Percentiles rank a stretch among this genome's conserved stretches.
phyloP scores from a whole-genome alignment of 2,113 vertebrate species.

The Porphyrio hochstetteri region DNA sequence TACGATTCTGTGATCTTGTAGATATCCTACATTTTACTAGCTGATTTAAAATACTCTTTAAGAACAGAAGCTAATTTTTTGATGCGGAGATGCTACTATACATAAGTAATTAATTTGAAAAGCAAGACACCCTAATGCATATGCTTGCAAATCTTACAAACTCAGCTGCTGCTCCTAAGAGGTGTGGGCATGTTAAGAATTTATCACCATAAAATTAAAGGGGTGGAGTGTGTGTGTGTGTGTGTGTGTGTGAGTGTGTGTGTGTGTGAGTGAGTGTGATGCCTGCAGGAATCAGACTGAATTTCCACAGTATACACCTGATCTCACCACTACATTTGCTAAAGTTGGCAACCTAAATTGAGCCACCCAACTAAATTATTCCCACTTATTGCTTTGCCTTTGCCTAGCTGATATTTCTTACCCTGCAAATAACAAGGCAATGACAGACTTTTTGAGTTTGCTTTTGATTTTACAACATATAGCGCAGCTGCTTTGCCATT shows the following conservation, averaged over 20 bases:
- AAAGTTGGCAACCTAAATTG: not conserved
- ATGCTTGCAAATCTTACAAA: not conserved
- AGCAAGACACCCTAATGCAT: not conserved
- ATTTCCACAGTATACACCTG: not conserved
- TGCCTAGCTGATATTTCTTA: not conserved
- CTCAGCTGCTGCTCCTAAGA: not conserved
- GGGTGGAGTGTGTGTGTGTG: too few relatives aligned
- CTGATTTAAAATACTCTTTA: not conserved
- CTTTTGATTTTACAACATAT: not conserved
- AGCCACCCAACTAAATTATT: not conserved
- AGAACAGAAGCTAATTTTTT: not conserved
- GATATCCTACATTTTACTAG: not conserved
- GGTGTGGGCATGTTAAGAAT: not conserved
- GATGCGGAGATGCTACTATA: not conserved
- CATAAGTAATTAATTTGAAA: not conserved
- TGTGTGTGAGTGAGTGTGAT: too few relatives aligned
- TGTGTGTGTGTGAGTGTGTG: too few relatives aligned
- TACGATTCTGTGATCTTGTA: not conserved
- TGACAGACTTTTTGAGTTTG: not conserved
- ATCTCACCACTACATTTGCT: not conserved
- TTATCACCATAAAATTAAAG: not conserved
- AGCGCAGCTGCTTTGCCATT: not conserved
- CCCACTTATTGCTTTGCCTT: not conserved
- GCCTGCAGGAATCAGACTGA: not conserved
- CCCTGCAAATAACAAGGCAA: not conserved